Evolutionary conservation across 2,113 vertebrate species (phyloP), one percentile per base, ranked within the genome.

Genomic region (Neolamprologus caudopunctatus): DNA sequence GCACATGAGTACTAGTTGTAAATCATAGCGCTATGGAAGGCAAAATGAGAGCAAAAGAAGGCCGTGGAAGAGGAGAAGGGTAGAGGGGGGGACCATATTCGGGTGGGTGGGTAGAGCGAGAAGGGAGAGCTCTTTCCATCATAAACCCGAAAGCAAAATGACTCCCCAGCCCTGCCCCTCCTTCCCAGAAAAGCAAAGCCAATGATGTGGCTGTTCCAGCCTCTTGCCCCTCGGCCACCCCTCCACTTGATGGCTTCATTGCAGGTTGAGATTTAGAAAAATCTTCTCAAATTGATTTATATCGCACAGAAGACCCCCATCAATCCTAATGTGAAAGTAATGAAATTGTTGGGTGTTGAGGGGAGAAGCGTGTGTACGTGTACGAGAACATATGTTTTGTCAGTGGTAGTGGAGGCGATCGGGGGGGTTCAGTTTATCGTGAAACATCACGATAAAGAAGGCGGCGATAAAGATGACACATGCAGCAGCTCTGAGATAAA

Each of bases 301-400:
- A 85, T 94, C 63, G 83, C 84, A 81, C 80, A 90, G 94, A 85
- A 84, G 90, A 92, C 85, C 58, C 81, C 92, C 95, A 96, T 97
- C 95, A 95, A 95, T 96, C 95, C 93, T 94, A 94, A 95, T 96
- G 81, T 31, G 55, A 92, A 90, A 87, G 90, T 96, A 95, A 96
- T 96, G 91, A 95, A 96, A 94, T 93, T 85, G 93, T 73, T 78
- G 85, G 92, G 89, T 94, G 91, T 91, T 88, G 85, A 86, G 82
- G 82, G 81, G 86, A 83, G 85, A 75, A 37, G 82, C 66, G 35
- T 28, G 19, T 73, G 26, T 75, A 19, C 19, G 68, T 61, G 42
- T 79, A 47, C 7, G 42, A 66, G 33, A 66, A 21, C 33, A n/a
- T 66, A 17, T 68, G 63, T 68, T 54, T 71, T 26, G 54, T 61